Conservation (phyloP, 2,888 invertebrate species). For the Xylophagus ater region DNA sequence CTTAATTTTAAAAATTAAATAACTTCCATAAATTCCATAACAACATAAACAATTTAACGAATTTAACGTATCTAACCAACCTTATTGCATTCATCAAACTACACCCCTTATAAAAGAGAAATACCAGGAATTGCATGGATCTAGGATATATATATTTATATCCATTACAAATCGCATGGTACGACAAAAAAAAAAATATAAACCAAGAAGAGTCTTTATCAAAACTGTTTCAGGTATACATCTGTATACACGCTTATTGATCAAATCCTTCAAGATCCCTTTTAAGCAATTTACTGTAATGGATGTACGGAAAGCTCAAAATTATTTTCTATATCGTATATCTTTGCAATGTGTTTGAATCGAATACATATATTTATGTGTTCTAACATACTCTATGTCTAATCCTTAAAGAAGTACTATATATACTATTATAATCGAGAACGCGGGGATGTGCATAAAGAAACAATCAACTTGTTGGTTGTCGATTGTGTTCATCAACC, state of each 20-base stretch:
- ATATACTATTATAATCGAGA: neutral
- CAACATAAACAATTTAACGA: too few species aligned
- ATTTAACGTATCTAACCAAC: too few species aligned
- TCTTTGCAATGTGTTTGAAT: neutral
- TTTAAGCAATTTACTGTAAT: constrained; percentile 10
- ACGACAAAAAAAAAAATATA: too few species aligned
- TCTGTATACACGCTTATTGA: too few species aligned
- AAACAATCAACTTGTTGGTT: constrained; percentile 7
- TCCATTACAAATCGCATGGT: too few species aligned
- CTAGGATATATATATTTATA: too few species aligned
- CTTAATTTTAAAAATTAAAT: too few species aligned
- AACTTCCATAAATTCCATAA: too few species aligned
- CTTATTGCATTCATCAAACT: too few species aligned
- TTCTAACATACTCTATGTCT: neutral
- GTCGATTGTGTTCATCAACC: neutral
- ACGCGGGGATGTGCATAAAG: neutral
- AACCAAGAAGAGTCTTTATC: too few species aligned
- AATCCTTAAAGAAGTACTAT: neutral
- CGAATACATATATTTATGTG: constrained; percentile 1
- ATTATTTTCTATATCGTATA: neutral
- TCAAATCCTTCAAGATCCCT: constrained; percentile 9
- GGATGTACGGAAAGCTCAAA: constrained; percentile 3
- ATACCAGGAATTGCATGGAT: too few species aligned
- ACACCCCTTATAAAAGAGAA: too few species aligned
- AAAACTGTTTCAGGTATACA: constrained; percentile 3